A percentile compares a stretch with the other conserved stretches of the same genome.
These are phyloP conservation scores for Lepidurus apus DNA, from an alignment of 1,140 invertebrate species.

Conservation along the genomic window DNA sequence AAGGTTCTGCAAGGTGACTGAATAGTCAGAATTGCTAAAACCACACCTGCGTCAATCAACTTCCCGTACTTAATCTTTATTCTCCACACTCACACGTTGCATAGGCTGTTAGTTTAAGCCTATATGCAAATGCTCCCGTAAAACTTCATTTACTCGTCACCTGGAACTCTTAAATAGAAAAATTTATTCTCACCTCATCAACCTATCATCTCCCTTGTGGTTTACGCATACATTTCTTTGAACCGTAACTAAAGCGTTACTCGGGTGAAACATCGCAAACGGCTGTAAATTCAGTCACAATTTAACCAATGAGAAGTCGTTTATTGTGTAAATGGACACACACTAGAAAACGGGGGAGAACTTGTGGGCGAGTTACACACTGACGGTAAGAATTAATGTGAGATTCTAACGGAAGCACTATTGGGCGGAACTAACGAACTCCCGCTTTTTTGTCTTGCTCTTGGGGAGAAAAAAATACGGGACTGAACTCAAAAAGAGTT, in stretches of 20 bases:
- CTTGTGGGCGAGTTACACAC: conserved; percentile 9
- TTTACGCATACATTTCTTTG: no score
- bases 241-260: no score
- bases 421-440: neutral
- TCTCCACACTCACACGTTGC: neutral
- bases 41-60: neutral
- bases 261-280: no score
- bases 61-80: neutral
- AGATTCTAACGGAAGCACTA: conserved; percentile 11
- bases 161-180: no score
- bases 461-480: neutral
- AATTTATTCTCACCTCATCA: no score
- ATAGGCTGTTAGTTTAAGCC: no score
- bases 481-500: neutral
- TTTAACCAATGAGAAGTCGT: neutral
- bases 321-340: neutral
- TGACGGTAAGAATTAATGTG: conserved; percentile 1
- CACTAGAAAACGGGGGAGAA: neutral
- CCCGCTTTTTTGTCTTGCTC: neutral
- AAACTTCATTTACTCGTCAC: no score
- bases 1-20: neutral
- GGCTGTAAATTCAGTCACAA: neutral
- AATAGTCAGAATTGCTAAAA: neutral
- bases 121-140: no score
- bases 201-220: no score